Conservation (phyloP, 53 echinoderm and acorn worm genomes). For the Echinometra lucunter region DNA sequence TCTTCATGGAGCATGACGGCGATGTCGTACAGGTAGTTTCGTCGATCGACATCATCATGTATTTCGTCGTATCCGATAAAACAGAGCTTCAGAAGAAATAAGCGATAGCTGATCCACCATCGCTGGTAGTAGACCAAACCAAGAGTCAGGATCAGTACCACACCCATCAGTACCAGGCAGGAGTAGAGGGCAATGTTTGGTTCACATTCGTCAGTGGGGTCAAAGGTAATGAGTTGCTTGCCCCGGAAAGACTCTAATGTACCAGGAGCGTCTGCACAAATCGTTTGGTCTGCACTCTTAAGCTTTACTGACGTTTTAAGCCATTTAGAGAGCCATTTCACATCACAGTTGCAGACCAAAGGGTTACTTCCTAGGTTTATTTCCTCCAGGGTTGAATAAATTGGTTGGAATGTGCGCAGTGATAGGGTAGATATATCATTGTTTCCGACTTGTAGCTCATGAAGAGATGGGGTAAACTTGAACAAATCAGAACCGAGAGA, state of each 20-base stretch:
- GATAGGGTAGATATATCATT: background rate
- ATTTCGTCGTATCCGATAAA: constrained; percentile 31
- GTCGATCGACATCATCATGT: background rate
- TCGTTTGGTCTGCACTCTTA: background rate
- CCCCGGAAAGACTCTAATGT: background rate
- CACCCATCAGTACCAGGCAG: background rate
- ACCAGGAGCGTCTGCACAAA: background rate
- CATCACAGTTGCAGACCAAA: background rate
- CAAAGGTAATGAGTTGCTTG: constrained; percentile 15
- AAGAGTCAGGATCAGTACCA: background rate
- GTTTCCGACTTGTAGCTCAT: background rate
- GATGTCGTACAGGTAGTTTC: background rate
- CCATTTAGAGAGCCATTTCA: background rate
- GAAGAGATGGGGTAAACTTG: background rate
- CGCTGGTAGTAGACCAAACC: constrained; percentile 31
- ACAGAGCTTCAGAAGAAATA: constrained; percentile 11
- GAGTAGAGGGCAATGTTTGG: background rate
- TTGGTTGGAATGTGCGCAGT: too few relatives aligned
- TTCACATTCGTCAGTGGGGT: background rate
- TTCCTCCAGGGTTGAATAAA: background rate
- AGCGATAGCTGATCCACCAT: constrained; percentile 9
- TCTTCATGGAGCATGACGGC: background rate
- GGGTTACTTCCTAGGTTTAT: background rate
- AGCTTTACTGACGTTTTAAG: background rate
- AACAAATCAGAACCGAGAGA: background rate